phyloP scores from a whole-genome alignment of 2,888 invertebrate species.

The Bombylius major region DNA sequence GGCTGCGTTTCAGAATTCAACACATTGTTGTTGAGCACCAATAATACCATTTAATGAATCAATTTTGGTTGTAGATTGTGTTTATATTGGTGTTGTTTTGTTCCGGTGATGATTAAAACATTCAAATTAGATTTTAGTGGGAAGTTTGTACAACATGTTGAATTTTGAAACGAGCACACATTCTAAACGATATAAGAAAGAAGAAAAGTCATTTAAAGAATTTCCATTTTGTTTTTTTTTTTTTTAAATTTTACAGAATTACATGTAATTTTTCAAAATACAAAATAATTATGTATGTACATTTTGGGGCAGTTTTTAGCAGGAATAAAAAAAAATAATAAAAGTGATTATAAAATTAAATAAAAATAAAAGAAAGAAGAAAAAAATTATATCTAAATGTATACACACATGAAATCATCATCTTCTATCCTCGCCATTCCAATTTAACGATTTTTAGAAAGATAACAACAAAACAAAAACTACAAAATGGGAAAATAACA shows the following conservation, averaged over 20 bases:
- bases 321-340: not conserved
- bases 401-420: conserved; percentile 2
- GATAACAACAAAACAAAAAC: conserved; percentile 2
- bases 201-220: too few relatives aligned
- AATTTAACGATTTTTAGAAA: conserved; percentile 10
- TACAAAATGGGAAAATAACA: not conserved
- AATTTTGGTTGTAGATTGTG: too few relatives aligned
- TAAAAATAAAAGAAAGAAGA: not conserved
- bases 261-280: not conserved
- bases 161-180: too few relatives aligned
- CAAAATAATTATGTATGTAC: not conserved
- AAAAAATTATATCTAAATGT: not conserved
- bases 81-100: too few relatives aligned
- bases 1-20: too few relatives aligned
- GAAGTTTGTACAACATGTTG: too few relatives aligned
- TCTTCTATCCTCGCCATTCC: conserved; percentile 16
- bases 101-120: too few relatives aligned
- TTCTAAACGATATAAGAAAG: too few relatives aligned
- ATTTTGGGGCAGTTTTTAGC: conserved; percentile 3
- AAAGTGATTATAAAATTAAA: not conserved
- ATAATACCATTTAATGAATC: too few relatives aligned
- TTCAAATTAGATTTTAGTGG: too few relatives aligned
- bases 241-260: not conserved
- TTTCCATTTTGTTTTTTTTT: not conserved
- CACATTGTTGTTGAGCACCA: too few relatives aligned